Base-by-base conservation (phyloP, 2,797 vertebrate species). In the Enteromius paludinosus region DNA sequence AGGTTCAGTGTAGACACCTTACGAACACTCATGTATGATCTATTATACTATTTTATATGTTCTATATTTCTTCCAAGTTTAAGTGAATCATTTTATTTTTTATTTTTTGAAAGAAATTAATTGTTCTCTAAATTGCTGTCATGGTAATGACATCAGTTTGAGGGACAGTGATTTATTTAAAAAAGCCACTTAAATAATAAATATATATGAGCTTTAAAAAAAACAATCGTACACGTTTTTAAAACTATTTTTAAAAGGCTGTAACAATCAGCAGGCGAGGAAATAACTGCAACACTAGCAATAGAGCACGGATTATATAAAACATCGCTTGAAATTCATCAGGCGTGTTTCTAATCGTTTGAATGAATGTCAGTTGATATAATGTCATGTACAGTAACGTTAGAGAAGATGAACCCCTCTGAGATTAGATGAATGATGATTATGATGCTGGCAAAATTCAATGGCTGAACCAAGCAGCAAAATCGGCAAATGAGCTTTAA, bases 331-430 rank as follows among this genome's bases (percentile, higher is more conserved):
- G 17, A 0, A 30, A 52, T 56, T 54, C n/a, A 14, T n/a, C 61
- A 35, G 17, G 12, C 30, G 33, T 35, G 47, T 54, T 68, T 56
- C 12, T 28, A 61, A 70, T 17, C 12, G 54, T 23, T 14, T 43
- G 35, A 14, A 18, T 79, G 23, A 43, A 56, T n/a, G 65, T 79
- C 78, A 79, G 61, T 38, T 59, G 17, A 10, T n/a, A 45, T 68
- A 15, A 61, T 61, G 12, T 38, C 45, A 49, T 65, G 15, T 54
- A n/a, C 3, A 10, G 41, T 43, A 11, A 56, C 5, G 20, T 23
- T 5, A 72, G 5, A 52, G 41, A 23, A 59, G 33, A 72, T 61
- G 20, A 25, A 23, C 38, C 43, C 6, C 3, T n/a, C 18, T 52
- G 18, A 20, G 6, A 52, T 25, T 30, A 73, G 33, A 59, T n/a